Percentiles rank a stretch among this genome's conserved stretches.
These are phyloP conservation scores for Ascidia mentula DNA, from an alignment of 23 tunicate species.

Conservation along the genomic window DNA sequence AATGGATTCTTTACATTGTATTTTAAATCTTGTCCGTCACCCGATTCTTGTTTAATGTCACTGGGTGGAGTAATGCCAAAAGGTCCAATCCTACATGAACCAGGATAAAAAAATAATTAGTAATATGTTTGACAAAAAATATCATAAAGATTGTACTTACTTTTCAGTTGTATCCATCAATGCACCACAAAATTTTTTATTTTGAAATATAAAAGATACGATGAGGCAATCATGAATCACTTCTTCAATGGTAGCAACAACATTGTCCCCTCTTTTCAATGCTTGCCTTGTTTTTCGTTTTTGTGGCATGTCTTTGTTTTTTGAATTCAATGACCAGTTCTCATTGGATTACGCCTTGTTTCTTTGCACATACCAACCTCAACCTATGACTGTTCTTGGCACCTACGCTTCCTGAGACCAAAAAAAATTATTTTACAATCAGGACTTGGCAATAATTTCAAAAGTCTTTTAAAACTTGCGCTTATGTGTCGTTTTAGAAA, in stretches of 20 bases:
- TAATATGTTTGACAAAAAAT: not conserved
- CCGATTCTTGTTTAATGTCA: conserved; percentile 24
- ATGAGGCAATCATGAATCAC: conserved; percentile 54
- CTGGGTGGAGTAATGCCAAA: conserved; percentile 45
- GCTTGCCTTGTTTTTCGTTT: conserved; percentile 3
- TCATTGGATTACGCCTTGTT: no score
- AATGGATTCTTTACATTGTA: conserved; percentile 42
- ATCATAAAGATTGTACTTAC: conserved; percentile 21
- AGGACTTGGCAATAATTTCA: no score
- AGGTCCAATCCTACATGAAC: conserved; percentile 48
- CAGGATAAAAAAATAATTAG: not conserved
- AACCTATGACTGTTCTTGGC: no score
- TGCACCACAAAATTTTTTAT: conserved; percentile 60
- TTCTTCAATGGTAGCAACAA: conserved; percentile 76
- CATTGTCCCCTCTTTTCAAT: conserved; percentile 69
- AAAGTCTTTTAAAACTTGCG: no score
- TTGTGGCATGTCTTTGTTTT: conserved; percentile 36
- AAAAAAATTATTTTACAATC: no score
- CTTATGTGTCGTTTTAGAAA: no score
- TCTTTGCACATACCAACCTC: no score
- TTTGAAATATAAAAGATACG: conserved; percentile 51
- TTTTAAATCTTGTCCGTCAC: conserved; percentile 10
- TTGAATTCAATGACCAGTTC: no score
- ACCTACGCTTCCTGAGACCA: no score
- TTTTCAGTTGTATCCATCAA: conserved; percentile 70